Conservation (phyloP, 2,888 invertebrate genomes). For the Ephialtes manifestator region DNA sequence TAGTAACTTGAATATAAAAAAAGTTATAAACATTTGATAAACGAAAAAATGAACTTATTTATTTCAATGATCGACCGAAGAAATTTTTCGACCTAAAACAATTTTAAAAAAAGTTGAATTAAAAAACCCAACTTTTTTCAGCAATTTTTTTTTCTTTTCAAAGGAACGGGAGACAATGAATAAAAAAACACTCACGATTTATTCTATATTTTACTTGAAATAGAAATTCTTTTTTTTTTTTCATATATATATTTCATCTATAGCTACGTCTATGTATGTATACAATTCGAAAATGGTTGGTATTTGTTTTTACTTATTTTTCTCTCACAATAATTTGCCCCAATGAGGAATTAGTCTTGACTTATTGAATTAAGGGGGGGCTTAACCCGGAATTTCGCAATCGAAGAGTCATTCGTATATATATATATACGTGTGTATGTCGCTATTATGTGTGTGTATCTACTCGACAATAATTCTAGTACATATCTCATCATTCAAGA, state of each 20-base stretch:
- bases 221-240: slow-evolving; percentile 70
- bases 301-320: slow-evolving; percentile 53
- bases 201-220: slow-evolving; percentile 76
- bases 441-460: slow-evolving; percentile 32
- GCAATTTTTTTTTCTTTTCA: too few species aligned
- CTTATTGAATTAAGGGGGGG: slow-evolving; percentile 55
- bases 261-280: slow-evolving; percentile 72
- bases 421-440: slow-evolving; percentile 27
- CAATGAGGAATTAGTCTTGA: slow-evolving; percentile 65
- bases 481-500: slow-evolving; percentile 56
- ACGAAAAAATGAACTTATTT: too few species aligned
- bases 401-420: slow-evolving; percentile 25
- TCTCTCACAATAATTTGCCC: slow-evolving; percentile 33
- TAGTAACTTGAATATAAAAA: too few species aligned
- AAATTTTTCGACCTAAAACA: too few species aligned
- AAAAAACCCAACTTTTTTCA: not conserved
- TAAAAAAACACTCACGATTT: slow-evolving; percentile 59
- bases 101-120: not conserved
- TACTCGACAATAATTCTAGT: slow-evolving; percentile 41
- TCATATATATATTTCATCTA: slow-evolving; percentile 41
- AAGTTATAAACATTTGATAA: too few species aligned
- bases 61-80: too few species aligned
- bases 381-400: slow-evolving; percentile 43
- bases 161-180: not conserved
- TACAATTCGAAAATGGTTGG: slow-evolving; percentile 77